Evolutionary conservation across 2,888 invertebrate species (phyloP).

Genomic region (Drosophila nr. perissopoda): DNA sequence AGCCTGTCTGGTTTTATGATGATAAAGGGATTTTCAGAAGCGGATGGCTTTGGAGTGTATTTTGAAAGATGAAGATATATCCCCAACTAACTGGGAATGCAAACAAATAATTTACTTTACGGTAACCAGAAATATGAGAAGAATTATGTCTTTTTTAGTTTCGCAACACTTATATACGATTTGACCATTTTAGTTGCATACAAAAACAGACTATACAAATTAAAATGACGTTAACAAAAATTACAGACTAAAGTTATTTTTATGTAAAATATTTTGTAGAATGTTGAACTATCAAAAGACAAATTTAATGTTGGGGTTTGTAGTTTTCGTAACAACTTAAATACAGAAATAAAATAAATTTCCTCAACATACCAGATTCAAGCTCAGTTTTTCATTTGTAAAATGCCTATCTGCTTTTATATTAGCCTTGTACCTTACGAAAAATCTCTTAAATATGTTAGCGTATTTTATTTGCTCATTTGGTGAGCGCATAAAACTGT

Average conservation of each 20-base stretch:
- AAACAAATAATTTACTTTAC: not conserved
- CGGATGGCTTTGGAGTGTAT: not conserved
- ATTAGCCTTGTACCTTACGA: not conserved
- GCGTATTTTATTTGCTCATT: conserved; percentile 10
- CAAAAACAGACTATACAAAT: not conserved
- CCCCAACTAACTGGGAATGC: not conserved
- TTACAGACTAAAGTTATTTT: not conserved
- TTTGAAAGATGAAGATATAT: not conserved
- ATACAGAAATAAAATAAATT: too few species aligned
- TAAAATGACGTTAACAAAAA: not conserved
- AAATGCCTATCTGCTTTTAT: not conserved
- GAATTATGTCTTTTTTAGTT: not conserved
- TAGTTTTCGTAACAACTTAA: not conserved
- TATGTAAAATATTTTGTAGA: not conserved
- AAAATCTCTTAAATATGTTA: not conserved
- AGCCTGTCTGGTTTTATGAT: conserved; percentile 5
- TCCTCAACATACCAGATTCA: not conserved
- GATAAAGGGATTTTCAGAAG: not conserved
- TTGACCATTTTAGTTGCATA: not conserved
- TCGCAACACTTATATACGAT: not conserved
- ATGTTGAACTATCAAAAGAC: not conserved
- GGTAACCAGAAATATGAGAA: not conserved
- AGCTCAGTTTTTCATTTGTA: not conserved
- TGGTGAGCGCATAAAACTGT: not conserved
- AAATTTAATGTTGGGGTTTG: not conserved